Base-by-base conservation (phyloP, 1,140 invertebrate genomes). In the Globodera ellingtonae region DNA sequence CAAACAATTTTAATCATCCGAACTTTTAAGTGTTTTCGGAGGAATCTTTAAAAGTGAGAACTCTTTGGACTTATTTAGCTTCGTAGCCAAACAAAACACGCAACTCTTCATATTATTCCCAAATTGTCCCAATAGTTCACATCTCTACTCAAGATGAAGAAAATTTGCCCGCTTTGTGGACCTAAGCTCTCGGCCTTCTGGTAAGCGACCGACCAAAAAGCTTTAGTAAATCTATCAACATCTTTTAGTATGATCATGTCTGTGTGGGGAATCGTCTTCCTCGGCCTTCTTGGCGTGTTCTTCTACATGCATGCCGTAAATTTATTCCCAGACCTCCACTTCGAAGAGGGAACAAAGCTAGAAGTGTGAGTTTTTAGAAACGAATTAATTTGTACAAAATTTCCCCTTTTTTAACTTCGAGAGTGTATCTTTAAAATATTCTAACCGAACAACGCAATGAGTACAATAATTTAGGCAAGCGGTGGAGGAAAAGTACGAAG, bases 181-280 rank as follows among this genome's bases (percentile, higher is more conserved):
- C 87, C 87, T 5, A 88, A 88, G 75, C 70, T 89, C 50, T 89
- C 87, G 8, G 87, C 87, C n/a, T 89, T 89, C 72, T 89, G 88
- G 87, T 88, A 24, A 78, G 85, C 82, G 74, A 79, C 35, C 24
- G 24, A 50, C 24, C 21, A 65, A 59, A 10, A 24, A 69, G 21
- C 70, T 47, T 52, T 80, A 46, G 44, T 24, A 46, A 24, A 44
- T 9, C 18, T 3, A 24, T 35, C 35, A 35, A 35, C 35, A 35
- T 35, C 46, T 84, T 88, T 76, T 73, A 89, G 88, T 79, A 89
- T 89, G 87, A 79, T 89, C 24, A 89, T 89, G 83, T 89, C 87
- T 4, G 82, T 89, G 18, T 89, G 87, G 87, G 87, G 87, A 75
- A 84, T 89, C 10, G 83, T 89, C 69, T 89, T 89, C 56, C 86